A percentile compares a stretch with the other conserved stretches of the same genome.
Conservation (phyloP, 2,113 vertebrate species). For the Gobio gobio region DNA sequence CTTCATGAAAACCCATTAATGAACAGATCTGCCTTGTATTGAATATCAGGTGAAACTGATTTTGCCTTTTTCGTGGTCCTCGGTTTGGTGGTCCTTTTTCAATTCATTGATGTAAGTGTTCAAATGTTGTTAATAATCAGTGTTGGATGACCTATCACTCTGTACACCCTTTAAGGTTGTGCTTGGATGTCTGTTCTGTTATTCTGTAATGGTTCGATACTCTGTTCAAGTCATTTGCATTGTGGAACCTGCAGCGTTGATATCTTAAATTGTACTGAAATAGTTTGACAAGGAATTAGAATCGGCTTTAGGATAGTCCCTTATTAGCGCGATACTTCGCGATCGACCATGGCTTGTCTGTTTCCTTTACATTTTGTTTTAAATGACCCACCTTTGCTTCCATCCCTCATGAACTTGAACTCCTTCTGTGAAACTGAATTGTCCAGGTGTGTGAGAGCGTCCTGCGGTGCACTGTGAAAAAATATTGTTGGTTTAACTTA, state of each 20-base stretch:
- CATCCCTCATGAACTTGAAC: constrained; percentile 6
- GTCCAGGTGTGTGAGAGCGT: not conserved
- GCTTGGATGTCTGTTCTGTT: constrained; percentile 65
- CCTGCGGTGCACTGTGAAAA: too few species aligned
- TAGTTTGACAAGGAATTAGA: constrained; percentile 59
- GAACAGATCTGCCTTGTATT: constrained; percentile 40
- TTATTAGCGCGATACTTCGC: not conserved
- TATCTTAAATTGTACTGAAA: constrained; percentile 52
- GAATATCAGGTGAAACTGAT: constrained; percentile 64
- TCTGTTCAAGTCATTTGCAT: constrained; percentile 45
- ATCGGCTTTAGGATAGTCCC: constrained; percentile 9
- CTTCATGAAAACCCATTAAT: constrained; percentile 49
- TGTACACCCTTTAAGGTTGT: constrained; percentile 72
- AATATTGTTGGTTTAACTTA: too few species aligned
- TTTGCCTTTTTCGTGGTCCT: constrained; percentile 63
- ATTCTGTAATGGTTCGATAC: constrained; percentile 52
- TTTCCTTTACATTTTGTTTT: not conserved
- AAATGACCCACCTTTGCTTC: not conserved
- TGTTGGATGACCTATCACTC: constrained; percentile 70
- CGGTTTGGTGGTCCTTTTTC: constrained; percentile 70
- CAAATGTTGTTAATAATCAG: constrained; percentile 66
- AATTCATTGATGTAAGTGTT: constrained; percentile 68
- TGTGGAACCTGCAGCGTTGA: constrained; percentile 63
- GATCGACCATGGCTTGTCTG: not conserved
- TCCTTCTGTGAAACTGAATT: constrained; percentile 27